Conservation (phyloP, 2,113 vertebrate genomes). For the Taxidea taxus region DNA sequence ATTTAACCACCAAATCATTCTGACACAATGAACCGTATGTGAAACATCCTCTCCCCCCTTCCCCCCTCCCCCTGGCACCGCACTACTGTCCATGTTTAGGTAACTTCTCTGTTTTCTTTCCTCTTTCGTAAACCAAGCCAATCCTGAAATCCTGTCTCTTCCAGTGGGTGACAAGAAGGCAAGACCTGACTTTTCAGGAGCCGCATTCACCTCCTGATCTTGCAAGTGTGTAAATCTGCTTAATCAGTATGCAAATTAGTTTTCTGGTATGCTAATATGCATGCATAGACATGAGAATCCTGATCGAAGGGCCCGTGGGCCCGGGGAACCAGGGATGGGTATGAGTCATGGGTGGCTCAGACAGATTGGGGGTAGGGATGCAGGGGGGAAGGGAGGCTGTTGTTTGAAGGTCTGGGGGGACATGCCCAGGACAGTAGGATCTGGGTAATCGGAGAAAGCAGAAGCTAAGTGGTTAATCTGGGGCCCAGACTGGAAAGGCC, state of each 20-base stretch:
- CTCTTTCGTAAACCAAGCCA: background rate
- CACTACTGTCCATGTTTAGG: background rate
- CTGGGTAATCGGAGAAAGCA: background rate
- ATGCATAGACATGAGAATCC: background rate
- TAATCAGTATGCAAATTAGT: background rate
- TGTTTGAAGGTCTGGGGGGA: background rate
- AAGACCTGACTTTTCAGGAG: background rate
- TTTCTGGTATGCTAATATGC: background rate
- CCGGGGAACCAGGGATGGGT: background rate
- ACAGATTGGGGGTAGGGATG: background rate
- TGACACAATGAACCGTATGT: background rate
- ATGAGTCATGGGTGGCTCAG: background rate
- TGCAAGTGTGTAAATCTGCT: background rate
- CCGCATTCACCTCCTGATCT: background rate
- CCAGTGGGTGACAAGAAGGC: background rate
- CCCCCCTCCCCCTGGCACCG: accelerated
- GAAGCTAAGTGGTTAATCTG: background rate
- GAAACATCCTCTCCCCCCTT: background rate
- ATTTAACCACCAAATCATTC: conserved; percentile 50
- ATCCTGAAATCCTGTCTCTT: background rate
- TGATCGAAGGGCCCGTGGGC: background rate
- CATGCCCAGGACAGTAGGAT: background rate
- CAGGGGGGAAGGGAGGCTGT: background rate
- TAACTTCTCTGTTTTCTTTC: background rate
- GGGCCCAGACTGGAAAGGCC: background rate